Evolutionary conservation across 2,888 invertebrate species (phyloP), one percentile per base, ranked within the genome.

Genomic region (Pycnomerus fuliginosus): DNA sequence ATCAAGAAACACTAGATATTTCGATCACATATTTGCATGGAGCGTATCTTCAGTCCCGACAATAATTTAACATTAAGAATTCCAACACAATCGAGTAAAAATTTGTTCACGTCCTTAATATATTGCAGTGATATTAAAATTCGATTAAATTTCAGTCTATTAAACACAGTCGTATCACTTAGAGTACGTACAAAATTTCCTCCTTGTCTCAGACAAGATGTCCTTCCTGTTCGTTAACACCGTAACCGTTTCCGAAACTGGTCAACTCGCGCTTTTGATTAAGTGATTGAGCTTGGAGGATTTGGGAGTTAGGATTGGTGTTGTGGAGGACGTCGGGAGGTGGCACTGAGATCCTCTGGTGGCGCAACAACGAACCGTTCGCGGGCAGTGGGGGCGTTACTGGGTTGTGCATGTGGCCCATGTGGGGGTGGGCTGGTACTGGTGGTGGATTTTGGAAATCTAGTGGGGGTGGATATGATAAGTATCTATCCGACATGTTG

Each of bases 401-500:
- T 23, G 66, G 71, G 39, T 76, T 75, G 68, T 76, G 76, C 4
- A 48, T 63, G 43, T 62, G 72, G 15, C 76, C 74, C 20, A 78
- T 63, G 49, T 75, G 77, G 33, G 78, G 77, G 3, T 76, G 76
- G 11, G 65, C 64, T 16, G 64, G 64, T 17, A 51, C 48, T 23
- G 54, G 53, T 14, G 57, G 67, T 33, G 60, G 79, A 52, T 72
- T 74, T 25, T 82, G 82, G 22, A 82, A 83, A 64, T 83, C 83
- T 65, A 83, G 75, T 15, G 84, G 75, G 0, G 88, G 87, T 17
- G 89, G 88, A 71, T 88, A 89, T 1, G 88, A 87, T 40, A 89
- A 76, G 69, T 89, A 90, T 61, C 87, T 76, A 49, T 87, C 87
- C 1, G 87, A 85, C 82, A 87, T 86, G 69, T 87, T 87, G 76